phyloP scores from a whole-genome alignment of 2,888 invertebrate genomes.

The Lepidonotus clava region DNA sequence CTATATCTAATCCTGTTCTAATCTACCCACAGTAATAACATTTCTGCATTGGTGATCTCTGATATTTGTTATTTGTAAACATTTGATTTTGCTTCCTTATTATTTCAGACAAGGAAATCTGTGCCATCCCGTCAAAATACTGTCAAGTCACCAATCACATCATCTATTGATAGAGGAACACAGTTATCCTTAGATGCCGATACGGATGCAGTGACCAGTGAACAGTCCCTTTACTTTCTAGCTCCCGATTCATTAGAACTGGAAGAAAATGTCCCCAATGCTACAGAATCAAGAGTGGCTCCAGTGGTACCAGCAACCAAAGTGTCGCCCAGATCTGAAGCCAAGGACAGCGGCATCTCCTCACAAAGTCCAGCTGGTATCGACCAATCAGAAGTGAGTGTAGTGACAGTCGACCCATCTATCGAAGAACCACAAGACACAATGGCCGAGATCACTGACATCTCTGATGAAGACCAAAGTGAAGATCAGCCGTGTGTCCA shows the following conservation, averaged over 20 bases:
- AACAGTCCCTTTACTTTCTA: background rate
- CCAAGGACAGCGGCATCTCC: constrained; percentile 57
- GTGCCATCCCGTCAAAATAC: too few relatives aligned
- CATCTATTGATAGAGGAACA: too few relatives aligned
- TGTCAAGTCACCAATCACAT: too few relatives aligned
- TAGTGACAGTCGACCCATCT: background rate
- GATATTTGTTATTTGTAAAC: too few relatives aligned
- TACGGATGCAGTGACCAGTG: background rate
- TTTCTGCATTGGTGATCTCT: too few relatives aligned
- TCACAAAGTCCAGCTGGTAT: constrained; percentile 15
- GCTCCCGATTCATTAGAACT: background rate
- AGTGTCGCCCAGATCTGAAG: constrained; percentile 42
- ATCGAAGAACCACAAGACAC: constrained; percentile 55
- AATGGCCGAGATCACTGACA: constrained; percentile 59
- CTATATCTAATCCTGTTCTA: too few relatives aligned
- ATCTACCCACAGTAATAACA: too few relatives aligned
- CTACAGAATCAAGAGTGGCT: background rate
- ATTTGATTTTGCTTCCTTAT: too few relatives aligned
- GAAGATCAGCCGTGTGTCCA: background rate
- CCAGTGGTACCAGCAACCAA: background rate
- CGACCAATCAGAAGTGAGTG: background rate
- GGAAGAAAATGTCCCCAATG: background rate
- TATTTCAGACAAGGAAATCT: too few relatives aligned
- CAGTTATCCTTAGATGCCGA: background rate
- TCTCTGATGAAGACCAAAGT: constrained; percentile 52